Evolutionary conservation across 2,888 invertebrate genomes (phyloP).

Genomic region (Platycnemis pennipes): DNA sequence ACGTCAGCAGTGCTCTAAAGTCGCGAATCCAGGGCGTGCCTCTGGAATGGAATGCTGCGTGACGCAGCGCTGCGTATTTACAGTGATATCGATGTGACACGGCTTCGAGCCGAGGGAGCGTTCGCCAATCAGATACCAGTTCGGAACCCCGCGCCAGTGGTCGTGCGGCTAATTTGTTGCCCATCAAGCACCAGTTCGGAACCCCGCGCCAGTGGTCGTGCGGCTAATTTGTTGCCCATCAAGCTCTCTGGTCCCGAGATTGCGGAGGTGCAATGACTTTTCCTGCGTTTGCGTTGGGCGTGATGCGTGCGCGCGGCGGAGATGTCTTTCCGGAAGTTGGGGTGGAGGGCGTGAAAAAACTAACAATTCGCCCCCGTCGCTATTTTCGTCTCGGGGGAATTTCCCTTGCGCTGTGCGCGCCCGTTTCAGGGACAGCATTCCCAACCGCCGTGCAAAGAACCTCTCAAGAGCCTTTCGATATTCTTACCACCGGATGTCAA

Average conservation of each 20-base stretch:
- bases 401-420: conserved; percentile 1
- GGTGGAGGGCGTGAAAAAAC: conserved; percentile 12
- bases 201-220: neutral
- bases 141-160: neutral
- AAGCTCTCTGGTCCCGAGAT: too few relatives aligned
- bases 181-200: too few relatives aligned
- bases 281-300: neutral
- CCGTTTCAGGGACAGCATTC: neutral
- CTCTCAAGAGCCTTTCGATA: neutral
- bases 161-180: neutral
- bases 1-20: too few relatives aligned
- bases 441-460: neutral
- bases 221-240: neutral
- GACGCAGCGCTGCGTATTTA: too few relatives aligned
- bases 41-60: too few relatives aligned
- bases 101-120: too few relatives aligned
- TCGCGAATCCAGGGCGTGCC: too few relatives aligned
- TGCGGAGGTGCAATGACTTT: neutral
- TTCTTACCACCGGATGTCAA: neutral
- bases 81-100: too few relatives aligned
- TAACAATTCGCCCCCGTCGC: conserved; percentile 28
- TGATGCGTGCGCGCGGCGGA: neutral
- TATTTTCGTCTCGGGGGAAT: conserved; percentile 35
- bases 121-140: too few relatives aligned
- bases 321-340: conserved; percentile 1